Base-by-base conservation (phyloP, 2,888 invertebrate species). In the Hydriomena furcata region DNA sequence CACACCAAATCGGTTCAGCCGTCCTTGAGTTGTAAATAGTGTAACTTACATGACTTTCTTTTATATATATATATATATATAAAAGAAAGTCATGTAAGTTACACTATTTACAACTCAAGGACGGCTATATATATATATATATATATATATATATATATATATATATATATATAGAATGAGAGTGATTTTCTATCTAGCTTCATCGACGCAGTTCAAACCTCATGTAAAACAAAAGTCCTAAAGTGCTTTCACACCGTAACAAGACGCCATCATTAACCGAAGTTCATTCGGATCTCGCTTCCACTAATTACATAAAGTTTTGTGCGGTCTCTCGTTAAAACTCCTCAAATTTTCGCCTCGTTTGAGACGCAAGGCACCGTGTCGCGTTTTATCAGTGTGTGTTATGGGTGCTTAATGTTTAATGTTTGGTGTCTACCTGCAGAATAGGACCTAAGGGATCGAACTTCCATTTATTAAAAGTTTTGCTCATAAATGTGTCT, bases 241-340 rank as follows among this genome's bases (percentile, higher is more conserved):
- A 49, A 49, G 37, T 37, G 31, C 49, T 43, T 36, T 36, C 42
- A 30, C 42, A 49, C 48, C 20, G 49, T 49, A 49, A 42, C 42
- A 48, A 49, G 49, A 49, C 42, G 36, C 36, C 49, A 21, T 49
- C 42, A 48, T 49, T 49, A 49, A 12, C 42, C 27, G 13, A 43
- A 49, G 31, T 49, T 49, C 49, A 49, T 49, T 49, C 37, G 49
- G 42, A 31, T 37, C 37, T 10, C 42, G 36, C 41, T 32, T 56
- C 59, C 73, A 68, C 75, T 79, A 82, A 82, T 80, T 80, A 78
- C 71, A 63, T 64, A 71, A 79, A 80, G 73, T 78, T 80, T 70
- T 60, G 59, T 61, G 65, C 58, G 61, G 60, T 58, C 58, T 63
- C 78, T 82, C 79, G 73, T 82, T 82, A 79, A 76, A 80, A 77